These are phyloP conservation scores for Meganola albula DNA, from an alignment of 2,888 invertebrate species.

Conservation along the genomic window DNA sequence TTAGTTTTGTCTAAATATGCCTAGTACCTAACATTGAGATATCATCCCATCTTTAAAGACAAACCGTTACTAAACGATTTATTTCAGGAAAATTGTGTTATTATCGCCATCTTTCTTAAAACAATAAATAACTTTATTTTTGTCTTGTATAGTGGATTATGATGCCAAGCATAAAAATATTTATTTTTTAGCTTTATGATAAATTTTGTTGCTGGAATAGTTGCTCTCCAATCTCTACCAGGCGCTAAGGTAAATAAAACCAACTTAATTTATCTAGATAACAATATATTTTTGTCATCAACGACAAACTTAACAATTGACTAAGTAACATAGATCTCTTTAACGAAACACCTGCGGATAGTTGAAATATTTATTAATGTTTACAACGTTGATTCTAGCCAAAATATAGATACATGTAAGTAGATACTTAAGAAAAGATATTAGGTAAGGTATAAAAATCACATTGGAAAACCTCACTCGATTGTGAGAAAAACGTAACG, in stretches of 20 bases:
- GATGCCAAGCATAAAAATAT: too few species aligned
- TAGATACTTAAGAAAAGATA: too few species aligned
- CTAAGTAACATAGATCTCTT: constrained; percentile 74
- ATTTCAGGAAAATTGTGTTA: too few species aligned
- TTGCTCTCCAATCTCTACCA: background rate
- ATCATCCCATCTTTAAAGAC: too few species aligned
- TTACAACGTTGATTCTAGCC: constrained; percentile 44
- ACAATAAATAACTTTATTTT: too few species aligned
- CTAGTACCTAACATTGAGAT: too few species aligned
- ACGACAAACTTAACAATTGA: constrained; percentile 78
- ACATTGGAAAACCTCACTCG: constrained; percentile 34
- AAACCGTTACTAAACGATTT: too few species aligned
- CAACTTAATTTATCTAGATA: constrained; percentile 63
- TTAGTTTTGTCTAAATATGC: too few species aligned
- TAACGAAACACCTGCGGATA: constrained; percentile 59
- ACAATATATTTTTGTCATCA: constrained; percentile 78
- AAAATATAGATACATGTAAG: too few species aligned
- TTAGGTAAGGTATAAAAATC: constrained; percentile 27
- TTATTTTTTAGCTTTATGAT: background rate
- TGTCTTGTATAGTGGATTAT: too few species aligned
- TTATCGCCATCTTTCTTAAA: too few species aligned
- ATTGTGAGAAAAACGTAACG: constrained; percentile 40
- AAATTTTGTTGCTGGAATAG: background rate
- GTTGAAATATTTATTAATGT: constrained; percentile 43
- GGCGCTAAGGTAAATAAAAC: constrained; percentile 32